Evolutionary conservation across 2,113 vertebrate genomes (phyloP), one percentile per base, ranked within the genome.

Genomic region (Cheirogaleus medius): DNA sequence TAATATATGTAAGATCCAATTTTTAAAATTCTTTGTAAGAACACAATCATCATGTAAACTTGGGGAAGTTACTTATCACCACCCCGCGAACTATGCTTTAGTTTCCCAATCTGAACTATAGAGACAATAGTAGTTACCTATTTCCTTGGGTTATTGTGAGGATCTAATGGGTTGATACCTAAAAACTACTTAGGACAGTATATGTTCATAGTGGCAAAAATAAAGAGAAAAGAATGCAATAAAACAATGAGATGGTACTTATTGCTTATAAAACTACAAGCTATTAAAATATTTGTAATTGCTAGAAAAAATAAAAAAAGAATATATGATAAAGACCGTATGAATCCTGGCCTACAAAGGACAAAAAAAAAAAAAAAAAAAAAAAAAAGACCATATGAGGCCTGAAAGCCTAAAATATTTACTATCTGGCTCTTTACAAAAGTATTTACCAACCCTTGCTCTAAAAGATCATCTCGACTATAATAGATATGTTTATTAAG

Each of bases 381-480:
- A 80, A 32, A 44, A 81, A 8, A 76, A 44, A 97, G 60, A 69
- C 42, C 77, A 42, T 29, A 60, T 47, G 47, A 93, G 52, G 9
- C 47, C 69, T 91, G 14, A 64, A 92, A 94, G 13, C 32, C 29
- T 81, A 60, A 96, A 90, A 71, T 85, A 78, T 88, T 92, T 94
- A 71, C 52, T 56, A 21, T 52, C 52, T 68, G 37, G 49, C 47
- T 37, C n/a, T 91, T 97, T 73, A 56, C 27, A 77, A 78, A 85
- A 78, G 42, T 63, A 80, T 64, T 77, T 15, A 49, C 42, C 34
- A n/a, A 64, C 4, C 18, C 34, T 39, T 86, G n/a, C 25, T 91
- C 17, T 90, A 39, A 80, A 52, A 80, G 81, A 44, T n/a, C 56
- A 92, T 60, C 81, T 58, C 80, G 60, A 86, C 47, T 54, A 74